Evolutionary conservation across 2,888 invertebrate species (phyloP).

Genomic region (Sipunculus nudus): DNA sequence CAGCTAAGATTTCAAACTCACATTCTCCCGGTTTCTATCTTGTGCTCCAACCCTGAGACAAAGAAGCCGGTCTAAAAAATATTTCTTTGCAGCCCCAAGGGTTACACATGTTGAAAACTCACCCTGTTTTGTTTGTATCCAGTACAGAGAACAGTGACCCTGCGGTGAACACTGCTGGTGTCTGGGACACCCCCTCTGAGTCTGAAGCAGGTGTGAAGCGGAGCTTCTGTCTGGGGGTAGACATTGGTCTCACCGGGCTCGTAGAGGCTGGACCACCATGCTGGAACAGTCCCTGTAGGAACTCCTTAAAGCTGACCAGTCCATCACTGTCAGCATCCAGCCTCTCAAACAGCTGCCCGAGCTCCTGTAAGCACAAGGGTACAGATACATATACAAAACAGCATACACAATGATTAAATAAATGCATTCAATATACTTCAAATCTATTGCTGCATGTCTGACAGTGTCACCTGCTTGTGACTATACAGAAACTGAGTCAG

Average conservation of each 20-base stretch:
- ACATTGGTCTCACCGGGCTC: conserved; percentile 8
- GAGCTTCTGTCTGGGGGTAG: conserved; percentile 25
- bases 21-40: too few relatives aligned
- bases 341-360: conserved; percentile 75
- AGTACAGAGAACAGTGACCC: conserved; percentile 60
- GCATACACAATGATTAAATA: background rate
- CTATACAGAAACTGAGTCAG: too few relatives aligned
- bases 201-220: conserved; percentile 1
- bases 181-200: conserved; percentile 25
- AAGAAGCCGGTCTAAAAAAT: background rate
- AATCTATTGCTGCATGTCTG: too few relatives aligned
- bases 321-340: conserved; percentile 74
- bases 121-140: conserved; percentile 62
- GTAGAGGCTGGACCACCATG: conserved; percentile 50
- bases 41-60: background rate
- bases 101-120: conserved; percentile 29
- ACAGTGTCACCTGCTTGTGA: too few relatives aligned
- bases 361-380: conserved; percentile 67
- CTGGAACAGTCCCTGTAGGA: conserved; percentile 72
- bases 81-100: too few relatives aligned
- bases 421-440: background rate
- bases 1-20: too few relatives aligned
- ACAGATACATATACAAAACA: too few relatives aligned
- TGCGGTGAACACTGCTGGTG: conserved; percentile 48
- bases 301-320: conserved; percentile 75